A percentile compares a stretch with the other conserved stretches of the same genome.
These are phyloP conservation scores for Aphidius ervi DNA, from an alignment of 1,140 invertebrate genomes.

Conservation along the genomic window DNA sequence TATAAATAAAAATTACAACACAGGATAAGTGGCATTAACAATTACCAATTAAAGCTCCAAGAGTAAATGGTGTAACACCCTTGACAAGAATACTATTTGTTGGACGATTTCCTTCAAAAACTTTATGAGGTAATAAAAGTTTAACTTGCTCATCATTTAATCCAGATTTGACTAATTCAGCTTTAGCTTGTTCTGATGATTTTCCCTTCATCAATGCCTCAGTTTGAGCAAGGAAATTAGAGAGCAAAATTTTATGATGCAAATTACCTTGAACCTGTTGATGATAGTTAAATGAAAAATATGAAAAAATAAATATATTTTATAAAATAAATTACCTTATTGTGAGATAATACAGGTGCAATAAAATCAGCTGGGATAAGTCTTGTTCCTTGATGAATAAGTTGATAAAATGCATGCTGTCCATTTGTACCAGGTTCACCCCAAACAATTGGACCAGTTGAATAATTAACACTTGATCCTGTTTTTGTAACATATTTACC, in stretches of 20 bases:
- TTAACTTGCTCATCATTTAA: constrained; percentile 68
- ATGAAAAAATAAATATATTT: not conserved
- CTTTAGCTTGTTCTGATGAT: constrained; percentile 68
- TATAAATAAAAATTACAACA: not conserved
- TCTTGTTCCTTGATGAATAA: constrained; percentile 87
- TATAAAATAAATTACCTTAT: constrained; percentile 72
- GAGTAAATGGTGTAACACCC: constrained; percentile 87
- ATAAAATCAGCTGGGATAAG: constrained; percentile 97
- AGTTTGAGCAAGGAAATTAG: constrained; percentile 98
- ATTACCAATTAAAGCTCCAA: constrained; percentile 93
- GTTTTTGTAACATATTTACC: constrained; percentile 89
- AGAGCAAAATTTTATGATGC: constrained; percentile 85
- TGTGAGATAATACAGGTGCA: constrained; percentile 88
- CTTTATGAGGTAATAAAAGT: constrained; percentile 90
- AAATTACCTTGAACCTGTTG: constrained; percentile 46
- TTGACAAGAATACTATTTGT: constrained; percentile 97
- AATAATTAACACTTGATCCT: constrained; percentile 73
- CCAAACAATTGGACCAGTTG: constrained; percentile 71
- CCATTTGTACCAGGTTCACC: constrained; percentile 99
- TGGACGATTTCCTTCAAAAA: constrained; percentile 95
- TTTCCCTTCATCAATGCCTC: constrained; percentile 96
- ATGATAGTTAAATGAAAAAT: constrained; percentile 9
- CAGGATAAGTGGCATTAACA: constrained; percentile 21
- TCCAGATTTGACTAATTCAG: constrained; percentile 71
- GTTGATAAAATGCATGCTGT: constrained; percentile 97